These are phyloP conservation scores for Drosophila koepferae DNA, from an alignment of 2,888 invertebrate genomes.

Conservation along the genomic window DNA sequence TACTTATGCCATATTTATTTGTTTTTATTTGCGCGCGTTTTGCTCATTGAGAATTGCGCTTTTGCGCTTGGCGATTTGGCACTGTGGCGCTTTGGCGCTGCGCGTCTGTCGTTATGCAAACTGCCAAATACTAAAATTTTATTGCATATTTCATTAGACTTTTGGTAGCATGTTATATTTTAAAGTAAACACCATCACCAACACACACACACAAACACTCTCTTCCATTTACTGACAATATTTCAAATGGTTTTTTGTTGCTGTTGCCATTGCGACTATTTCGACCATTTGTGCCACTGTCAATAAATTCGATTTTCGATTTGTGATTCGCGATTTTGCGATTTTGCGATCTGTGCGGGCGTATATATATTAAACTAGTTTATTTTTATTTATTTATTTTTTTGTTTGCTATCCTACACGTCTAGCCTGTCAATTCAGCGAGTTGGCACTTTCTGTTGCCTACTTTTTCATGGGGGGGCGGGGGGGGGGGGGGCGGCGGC, in stretches of 20 bases:
- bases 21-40: conserved; percentile 26
- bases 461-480: conserved; percentile 12
- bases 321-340: conserved; percentile 63
- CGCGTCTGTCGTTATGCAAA: conserved; percentile 46
- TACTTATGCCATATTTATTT: conserved; percentile 39
- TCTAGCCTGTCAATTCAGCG: conserved; percentile 10
- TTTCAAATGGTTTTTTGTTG: conserved; percentile 62
- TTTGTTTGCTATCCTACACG: background rate
- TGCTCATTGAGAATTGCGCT: conserved; percentile 52
- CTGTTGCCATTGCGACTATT: conserved; percentile 59
- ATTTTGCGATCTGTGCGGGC: conserved; percentile 52
- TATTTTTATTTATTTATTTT: too few species aligned
- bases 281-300: conserved; percentile 68
- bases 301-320: conserved; percentile 80
- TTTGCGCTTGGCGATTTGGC: conserved; percentile 30
- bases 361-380: conserved; percentile 31
- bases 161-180: conserved; percentile 66
- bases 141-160: conserved; percentile 82
- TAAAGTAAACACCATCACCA: conserved; percentile 46
- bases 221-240: conserved; percentile 58
- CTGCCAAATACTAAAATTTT: conserved; percentile 75
- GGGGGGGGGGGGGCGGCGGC: too few species aligned
- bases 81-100: background rate
- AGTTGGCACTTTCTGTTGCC: conserved; percentile 34
- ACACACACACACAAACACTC: conserved; percentile 1